Conservation (phyloP, 2,113 vertebrate genomes). For the Nycticorax nycticorax region DNA sequence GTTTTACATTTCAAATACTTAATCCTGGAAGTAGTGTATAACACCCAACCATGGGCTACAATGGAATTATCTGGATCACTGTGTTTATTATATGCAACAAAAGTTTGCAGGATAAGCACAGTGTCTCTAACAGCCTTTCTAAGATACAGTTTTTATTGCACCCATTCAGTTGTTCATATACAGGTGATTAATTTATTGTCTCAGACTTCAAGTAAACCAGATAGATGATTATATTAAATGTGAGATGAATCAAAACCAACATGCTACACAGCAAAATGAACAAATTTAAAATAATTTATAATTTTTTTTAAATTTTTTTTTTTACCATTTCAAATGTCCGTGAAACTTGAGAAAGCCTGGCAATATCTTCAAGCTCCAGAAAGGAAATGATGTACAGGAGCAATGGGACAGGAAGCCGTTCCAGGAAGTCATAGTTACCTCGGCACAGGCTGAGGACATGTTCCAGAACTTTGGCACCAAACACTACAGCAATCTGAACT, state of each 20-base stretch:
- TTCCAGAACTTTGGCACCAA: conserved; percentile 74
- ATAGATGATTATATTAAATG: background rate
- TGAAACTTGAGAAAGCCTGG: conserved; percentile 75
- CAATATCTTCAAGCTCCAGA: conserved; percentile 75
- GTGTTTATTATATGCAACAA: background rate
- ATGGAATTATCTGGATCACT: background rate
- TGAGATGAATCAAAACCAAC: background rate
- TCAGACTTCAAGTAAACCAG: background rate
- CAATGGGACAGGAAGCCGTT: conserved; percentile 75
- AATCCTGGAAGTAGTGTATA: background rate
- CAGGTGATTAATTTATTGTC: background rate
- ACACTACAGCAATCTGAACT: conserved; percentile 72
- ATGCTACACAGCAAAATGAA: background rate
- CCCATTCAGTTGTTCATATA: background rate
- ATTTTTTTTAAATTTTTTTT: background rate
- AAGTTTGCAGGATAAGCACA: background rate
- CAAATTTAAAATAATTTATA: background rate
- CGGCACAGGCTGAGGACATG: conserved; percentile 74
- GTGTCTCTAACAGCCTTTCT: background rate
- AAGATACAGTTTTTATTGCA: background rate
- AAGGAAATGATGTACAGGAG: conserved; percentile 77
- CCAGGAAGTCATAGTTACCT: conserved; percentile 79
- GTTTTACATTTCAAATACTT: background rate
- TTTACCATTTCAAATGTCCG: conserved; percentile 74
- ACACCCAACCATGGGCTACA: background rate